Base-by-base conservation (phyloP, 2,797 vertebrate species). In the Melopsittacus undulatus region DNA sequence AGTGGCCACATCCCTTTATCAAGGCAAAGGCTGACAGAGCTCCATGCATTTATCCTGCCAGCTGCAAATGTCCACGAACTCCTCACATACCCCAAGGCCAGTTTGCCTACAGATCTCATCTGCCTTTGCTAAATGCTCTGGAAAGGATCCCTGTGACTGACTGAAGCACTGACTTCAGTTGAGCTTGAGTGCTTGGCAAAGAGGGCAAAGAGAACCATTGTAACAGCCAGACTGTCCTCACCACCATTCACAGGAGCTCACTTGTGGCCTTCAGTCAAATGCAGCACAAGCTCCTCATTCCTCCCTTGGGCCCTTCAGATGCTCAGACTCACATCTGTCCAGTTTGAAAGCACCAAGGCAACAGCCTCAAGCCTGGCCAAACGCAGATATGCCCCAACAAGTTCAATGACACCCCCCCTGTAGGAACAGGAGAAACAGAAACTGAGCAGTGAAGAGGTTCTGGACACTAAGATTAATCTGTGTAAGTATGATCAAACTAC, bases 271-370 rank as follows among this genome's bases (percentile, higher is more conserved):
- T 3, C 34, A 62, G 38, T 2, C 26, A 2, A 38, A 59, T 0
- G 24, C 89, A 79, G 68, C 67, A 66, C 46, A 36, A 76, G 38
- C 40, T 82, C 45, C 56, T 23, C 29, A 1, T 5, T 32, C 40
- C 48, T 80, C 10, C 61, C 59, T 29, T 0, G 0, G 48, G 56
- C 43, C 62, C 16, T 57, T 48, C 0, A 0, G n/a, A 32, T 3
- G 3, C 70, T 51, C 34, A 20, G 24, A 18, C 4, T 49, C 51
- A 13, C 0, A 5, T 32, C 51, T 32, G 48, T 2, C 21, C 54
- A 20, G 38, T 43, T 2, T 2, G 42, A 85, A 83, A 5, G 29
- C 19, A 56, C 0, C 0, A 30, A 3, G 56, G 70, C 86, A 86
- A 54, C n/a, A 87, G 61, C 42, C 62, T 49, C 63, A 32, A 69